These are phyloP conservation scores for Asteroscopus sphinx DNA, from an alignment of 2,888 invertebrate species.

Conservation along the genomic window DNA sequence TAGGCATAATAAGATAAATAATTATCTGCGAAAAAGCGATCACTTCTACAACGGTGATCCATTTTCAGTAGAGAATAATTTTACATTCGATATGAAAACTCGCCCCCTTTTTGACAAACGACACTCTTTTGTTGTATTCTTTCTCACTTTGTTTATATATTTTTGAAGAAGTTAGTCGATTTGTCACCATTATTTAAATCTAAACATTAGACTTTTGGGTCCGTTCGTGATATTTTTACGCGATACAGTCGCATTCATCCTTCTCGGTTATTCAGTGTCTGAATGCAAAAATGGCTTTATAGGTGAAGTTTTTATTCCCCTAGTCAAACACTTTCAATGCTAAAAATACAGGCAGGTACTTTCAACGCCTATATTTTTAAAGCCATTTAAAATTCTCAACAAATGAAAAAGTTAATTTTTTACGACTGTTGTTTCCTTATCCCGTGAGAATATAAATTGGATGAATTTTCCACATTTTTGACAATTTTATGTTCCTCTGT, in stretches of 20 bases:
- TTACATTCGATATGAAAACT: background rate
- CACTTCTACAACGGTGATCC: background rate
- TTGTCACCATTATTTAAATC: constrained; percentile 52
- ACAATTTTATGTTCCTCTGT: constrained; percentile 27
- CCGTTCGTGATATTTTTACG: constrained; percentile 21
- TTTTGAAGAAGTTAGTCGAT: constrained; percentile 45
- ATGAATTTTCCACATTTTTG: constrained; percentile 39
- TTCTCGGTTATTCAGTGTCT: constrained; percentile 13
- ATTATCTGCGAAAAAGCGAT: too few relatives aligned
- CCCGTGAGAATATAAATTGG: constrained; percentile 40
- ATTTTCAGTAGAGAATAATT: constrained; percentile 6
- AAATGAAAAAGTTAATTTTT: constrained; percentile 36
- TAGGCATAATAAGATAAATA: too few relatives aligned
- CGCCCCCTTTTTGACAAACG: constrained; percentile 24
- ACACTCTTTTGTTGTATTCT: constrained; percentile 28
- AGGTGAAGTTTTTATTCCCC: constrained; percentile 11
- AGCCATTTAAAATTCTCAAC: constrained; percentile 37
- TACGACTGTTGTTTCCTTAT: constrained; percentile 25
- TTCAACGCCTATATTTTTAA: constrained; percentile 16
- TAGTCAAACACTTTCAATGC: constrained; percentile 5
- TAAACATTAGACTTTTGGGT: constrained; percentile 31
- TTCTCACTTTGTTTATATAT: constrained; percentile 42
- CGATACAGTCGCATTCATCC: constrained; percentile 8
- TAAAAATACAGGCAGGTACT: constrained; percentile 9
- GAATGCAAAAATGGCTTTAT: constrained; percentile 11